Conservation (phyloP, 1,140 invertebrate species). For the Pemphigus obesinymphae region DNA sequence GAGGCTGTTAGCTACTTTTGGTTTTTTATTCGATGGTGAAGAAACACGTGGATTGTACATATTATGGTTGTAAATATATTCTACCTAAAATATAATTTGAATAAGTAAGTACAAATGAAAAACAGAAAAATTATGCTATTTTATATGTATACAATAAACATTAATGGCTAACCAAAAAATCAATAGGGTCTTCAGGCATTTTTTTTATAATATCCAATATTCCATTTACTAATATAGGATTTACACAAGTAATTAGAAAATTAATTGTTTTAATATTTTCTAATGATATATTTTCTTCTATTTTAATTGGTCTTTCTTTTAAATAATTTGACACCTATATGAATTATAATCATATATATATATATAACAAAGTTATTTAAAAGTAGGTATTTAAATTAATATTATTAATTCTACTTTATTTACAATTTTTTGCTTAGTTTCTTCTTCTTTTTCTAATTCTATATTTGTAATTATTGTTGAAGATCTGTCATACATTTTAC, state of each 20-base stretch:
- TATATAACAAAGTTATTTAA: background rate
- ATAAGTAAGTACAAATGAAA: background rate
- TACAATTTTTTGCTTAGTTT: background rate
- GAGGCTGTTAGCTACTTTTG: slow-evolving; percentile 31
- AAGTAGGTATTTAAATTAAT: background rate
- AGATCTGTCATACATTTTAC: background rate
- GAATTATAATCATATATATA: background rate
- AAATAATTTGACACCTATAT: background rate
- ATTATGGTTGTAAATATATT: slow-evolving; percentile 35
- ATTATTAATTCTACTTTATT: background rate
- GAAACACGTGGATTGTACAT: slow-evolving; percentile 17
- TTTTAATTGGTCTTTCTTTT: background rate
- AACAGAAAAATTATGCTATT: background rate
- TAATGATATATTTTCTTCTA: slow-evolving; percentile 5
- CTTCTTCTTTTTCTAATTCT: background rate
- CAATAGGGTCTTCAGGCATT: background rate
- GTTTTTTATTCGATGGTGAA: slow-evolving; percentile 12
- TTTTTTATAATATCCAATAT: slow-evolving; percentile 16
- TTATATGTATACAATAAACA: background rate
- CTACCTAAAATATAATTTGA: slow-evolving; percentile 25
- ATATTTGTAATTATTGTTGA: background rate
- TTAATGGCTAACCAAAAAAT: slow-evolving; percentile 9
- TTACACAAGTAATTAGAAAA: slow-evolving; percentile 3
- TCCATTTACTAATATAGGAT: slow-evolving; percentile 24
- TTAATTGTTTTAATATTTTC: background rate